These are phyloP conservation scores for Saccopteryx leptura DNA, from an alignment of 2,113 vertebrate species.

Conservation along the genomic window DNA sequence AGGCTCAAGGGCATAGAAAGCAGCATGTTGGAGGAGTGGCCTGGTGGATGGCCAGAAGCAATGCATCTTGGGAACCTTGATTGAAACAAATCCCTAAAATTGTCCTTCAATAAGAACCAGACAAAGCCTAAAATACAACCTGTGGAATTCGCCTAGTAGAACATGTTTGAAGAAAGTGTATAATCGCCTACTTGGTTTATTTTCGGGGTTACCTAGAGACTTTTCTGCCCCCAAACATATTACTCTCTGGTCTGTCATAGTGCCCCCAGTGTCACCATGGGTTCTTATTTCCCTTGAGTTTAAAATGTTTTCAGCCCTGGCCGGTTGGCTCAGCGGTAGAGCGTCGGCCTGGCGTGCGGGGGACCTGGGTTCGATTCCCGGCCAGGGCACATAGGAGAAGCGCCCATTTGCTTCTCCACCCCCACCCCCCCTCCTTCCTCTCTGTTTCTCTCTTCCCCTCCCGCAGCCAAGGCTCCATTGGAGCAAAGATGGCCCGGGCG, in stretches of 20 bases:
- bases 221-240: neutral
- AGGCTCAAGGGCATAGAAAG: neutral
- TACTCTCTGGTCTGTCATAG: neutral
- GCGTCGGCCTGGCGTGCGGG: too few species aligned
- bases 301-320: slow-evolving; percentile 33
- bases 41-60: neutral
- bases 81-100: neutral
- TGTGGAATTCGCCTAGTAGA: neutral
- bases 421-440: too few species aligned
- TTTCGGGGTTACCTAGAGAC: neutral
- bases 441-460: too few species aligned
- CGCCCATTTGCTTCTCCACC: too few species aligned
- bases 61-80: neutral
- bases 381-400: too few species aligned
- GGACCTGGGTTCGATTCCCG: too few species aligned
- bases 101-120: neutral
- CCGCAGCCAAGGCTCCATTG: too few species aligned
- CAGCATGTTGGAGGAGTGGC: neutral
- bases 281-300: slow-evolving; percentile 3
- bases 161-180: too few species aligned
- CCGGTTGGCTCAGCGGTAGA: too few species aligned
- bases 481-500: too few species aligned
- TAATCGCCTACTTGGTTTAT: neutral
- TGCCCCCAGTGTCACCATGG: neutral
- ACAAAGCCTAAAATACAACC: neutral